These are phyloP conservation scores for Drosophila athabasca DNA, from an alignment of 1,140 invertebrate species.

Conservation along the genomic window DNA sequence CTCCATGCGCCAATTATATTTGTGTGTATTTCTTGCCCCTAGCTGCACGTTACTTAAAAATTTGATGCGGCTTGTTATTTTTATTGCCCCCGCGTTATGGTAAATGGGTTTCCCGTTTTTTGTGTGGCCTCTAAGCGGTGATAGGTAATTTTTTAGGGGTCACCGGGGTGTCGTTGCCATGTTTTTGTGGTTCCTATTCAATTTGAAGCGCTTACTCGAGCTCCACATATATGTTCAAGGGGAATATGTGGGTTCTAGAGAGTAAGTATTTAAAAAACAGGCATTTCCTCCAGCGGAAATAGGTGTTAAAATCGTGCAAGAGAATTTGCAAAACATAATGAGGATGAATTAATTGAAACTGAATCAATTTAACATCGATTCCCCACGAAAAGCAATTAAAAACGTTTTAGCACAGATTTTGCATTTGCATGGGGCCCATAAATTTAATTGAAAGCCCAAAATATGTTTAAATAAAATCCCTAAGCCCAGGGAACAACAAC, in stretches of 20 bases:
- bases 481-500: constrained; percentile 41
- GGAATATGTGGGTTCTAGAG: not conserved
- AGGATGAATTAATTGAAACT: constrained; percentile 37
- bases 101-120: constrained; percentile 34
- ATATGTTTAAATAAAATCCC: constrained; percentile 53
- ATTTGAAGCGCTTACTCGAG: constrained; percentile 17
- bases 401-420: constrained; percentile 41
- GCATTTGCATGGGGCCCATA: constrained; percentile 39
- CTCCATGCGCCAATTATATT: constrained; percentile 44
- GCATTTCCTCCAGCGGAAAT: no score
- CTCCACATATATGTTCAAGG: not conserved
- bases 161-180: constrained; percentile 47
- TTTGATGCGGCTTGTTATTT: constrained; percentile 70
- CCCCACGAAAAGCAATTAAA: constrained; percentile 27
- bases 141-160: constrained; percentile 62
- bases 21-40: constrained; percentile 23
- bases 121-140: constrained; percentile 26
- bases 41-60: constrained; percentile 53
- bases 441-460: constrained; percentile 31
- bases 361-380: constrained; percentile 34
- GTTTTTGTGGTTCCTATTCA: constrained; percentile 38
- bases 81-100: constrained; percentile 53
- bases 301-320: not conserved
- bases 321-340: constrained; percentile 19
- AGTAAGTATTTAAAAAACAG: no score